Evolutionary conservation across 2,797 vertebrate species (phyloP).

Genomic region (Poecilia wingei): DNA sequence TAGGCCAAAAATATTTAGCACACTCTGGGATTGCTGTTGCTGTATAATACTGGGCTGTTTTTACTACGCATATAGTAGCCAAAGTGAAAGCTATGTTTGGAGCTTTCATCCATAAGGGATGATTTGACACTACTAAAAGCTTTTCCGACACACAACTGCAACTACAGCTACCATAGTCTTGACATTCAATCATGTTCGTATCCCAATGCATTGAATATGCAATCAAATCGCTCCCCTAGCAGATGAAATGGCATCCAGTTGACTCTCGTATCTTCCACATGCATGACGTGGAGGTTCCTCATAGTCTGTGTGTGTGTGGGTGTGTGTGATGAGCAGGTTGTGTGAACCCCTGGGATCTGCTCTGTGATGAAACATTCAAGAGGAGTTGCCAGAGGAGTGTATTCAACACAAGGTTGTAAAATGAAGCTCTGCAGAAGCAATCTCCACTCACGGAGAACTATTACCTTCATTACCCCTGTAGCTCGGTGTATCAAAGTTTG

Average conservation of each 20-base stretch:
- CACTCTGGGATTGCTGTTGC: conserved; percentile 8
- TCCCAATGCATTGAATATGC: conserved; percentile 73
- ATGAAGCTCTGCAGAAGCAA: conserved; percentile 79
- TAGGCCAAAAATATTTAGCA: conserved; percentile 1
- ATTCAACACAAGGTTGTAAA: conserved; percentile 73
- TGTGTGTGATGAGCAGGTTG: conserved; percentile 58
- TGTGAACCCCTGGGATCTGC: conserved; percentile 71
- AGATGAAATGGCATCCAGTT: conserved; percentile 78
- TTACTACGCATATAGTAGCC: conserved; percentile 9
- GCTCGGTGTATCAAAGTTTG: conserved; percentile 65
- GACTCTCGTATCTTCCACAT: conserved; percentile 72
- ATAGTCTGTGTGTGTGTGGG: conserved; percentile 49
- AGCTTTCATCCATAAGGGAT: conserved; percentile 29
- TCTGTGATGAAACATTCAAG: conserved; percentile 82
- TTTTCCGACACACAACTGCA: conserved; percentile 36
- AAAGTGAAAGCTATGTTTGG: conserved; percentile 26
- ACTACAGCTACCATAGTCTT: conserved; percentile 49
- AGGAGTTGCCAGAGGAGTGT: conserved; percentile 74
- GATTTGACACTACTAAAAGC: conserved; percentile 56
- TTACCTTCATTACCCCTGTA: conserved; percentile 72
- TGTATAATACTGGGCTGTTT: conserved; percentile 5
- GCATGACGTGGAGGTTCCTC: conserved; percentile 62
- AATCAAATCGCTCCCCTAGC: conserved; percentile 66
- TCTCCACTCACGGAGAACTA: conserved; percentile 75
- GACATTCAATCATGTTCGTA: conserved; percentile 70